Conservation (phyloP, 2,797 vertebrate genomes). For the Bufotes viridis region DNA sequence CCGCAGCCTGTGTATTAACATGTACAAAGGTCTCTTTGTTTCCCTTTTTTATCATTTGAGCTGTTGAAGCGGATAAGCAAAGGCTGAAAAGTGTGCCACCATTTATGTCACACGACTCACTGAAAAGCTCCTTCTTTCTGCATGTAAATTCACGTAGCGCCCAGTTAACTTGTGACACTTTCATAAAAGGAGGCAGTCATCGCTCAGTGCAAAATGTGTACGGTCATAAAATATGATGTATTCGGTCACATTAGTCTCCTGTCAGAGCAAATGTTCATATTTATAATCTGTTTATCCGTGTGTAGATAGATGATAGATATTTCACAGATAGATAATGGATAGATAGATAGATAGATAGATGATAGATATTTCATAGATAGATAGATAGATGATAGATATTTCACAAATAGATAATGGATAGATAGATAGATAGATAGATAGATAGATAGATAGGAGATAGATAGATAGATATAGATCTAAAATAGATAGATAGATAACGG, state of each 20-base stretch:
- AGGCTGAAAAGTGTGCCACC: constrained; percentile 43
- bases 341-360: not conserved
- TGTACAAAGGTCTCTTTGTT: constrained; percentile 49
- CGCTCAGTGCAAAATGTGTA: not conserved
- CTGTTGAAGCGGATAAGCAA: constrained; percentile 41
- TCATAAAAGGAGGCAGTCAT: not conserved
- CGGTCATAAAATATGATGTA: not conserved
- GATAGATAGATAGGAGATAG: not conserved
- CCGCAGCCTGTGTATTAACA: constrained; percentile 6
- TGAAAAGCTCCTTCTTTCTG: not conserved
- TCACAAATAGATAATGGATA: not conserved
- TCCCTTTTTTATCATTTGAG: constrained; percentile 25
- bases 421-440: not conserved
- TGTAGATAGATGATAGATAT: not conserved
- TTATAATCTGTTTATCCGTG: not conserved
- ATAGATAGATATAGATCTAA: no score
- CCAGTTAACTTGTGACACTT: not conserved
- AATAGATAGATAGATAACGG: no score
- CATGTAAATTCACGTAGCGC: constrained; percentile 11
- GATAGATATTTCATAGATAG: not conserved
- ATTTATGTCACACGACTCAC: constrained; percentile 19
- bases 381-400: not conserved
- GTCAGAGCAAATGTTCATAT: not conserved
- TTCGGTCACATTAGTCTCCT: not conserved
- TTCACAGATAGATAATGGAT: not conserved